These are phyloP conservation scores for Silurus glanis DNA, from an alignment of 2,113 vertebrate species.

Conservation along the genomic window DNA sequence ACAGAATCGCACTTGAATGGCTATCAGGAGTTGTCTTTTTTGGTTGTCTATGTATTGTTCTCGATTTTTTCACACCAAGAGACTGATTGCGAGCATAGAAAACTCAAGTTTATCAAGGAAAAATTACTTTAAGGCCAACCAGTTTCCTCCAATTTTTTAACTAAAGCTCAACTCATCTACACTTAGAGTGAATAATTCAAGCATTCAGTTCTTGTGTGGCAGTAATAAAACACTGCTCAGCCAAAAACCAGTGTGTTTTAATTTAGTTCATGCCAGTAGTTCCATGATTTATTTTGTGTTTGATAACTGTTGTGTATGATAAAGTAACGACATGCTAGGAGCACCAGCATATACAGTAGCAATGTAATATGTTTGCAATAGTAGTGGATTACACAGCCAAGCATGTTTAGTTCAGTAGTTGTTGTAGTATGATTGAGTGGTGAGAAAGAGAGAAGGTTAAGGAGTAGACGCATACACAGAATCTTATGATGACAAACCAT, in stretches of 20 bases:
- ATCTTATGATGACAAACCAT: background rate
- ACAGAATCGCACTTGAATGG: too few species aligned
- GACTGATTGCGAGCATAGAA: too few species aligned
- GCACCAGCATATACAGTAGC: background rate
- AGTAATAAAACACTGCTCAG: background rate
- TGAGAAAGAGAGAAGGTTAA: background rate
- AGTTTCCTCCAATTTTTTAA: too few species aligned
- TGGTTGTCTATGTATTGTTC: too few species aligned
- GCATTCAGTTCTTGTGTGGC: background rate
- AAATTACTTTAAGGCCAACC: too few species aligned
- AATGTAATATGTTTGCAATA: background rate
- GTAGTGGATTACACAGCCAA: background rate
- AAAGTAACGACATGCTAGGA: background rate
- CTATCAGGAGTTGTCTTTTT: too few species aligned
- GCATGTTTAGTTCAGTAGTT: background rate
- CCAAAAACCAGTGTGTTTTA: background rate
- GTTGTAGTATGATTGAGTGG: background rate
- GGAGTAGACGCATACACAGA: background rate
- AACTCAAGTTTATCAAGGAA: too few species aligned
- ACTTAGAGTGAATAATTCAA: too few species aligned
- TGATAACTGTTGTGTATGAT: background rate
- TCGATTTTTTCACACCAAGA: too few species aligned
- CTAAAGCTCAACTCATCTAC: too few species aligned
- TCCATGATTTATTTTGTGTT: background rate
- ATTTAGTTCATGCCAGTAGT: background rate